phyloP scores from a whole-genome alignment of 2,113 vertebrate species.

The Apus apus region DNA sequence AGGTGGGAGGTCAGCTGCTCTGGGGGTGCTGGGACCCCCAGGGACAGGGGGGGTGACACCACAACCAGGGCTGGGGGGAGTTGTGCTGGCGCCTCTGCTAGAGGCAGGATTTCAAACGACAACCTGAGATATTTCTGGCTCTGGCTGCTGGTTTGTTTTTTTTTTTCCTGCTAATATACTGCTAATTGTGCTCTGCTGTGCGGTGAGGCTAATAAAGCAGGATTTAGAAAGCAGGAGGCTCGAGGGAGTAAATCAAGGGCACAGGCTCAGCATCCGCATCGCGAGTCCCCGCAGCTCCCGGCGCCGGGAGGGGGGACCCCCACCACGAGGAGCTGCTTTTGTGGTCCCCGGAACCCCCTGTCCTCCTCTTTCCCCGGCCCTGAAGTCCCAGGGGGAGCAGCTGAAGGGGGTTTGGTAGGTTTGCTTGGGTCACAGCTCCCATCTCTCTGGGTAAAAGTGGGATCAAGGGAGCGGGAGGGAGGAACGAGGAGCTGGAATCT shows the following conservation, averaged over 20 bases:
- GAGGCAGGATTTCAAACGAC: neutral
- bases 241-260: constrained; percentile 58
- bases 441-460: neutral
- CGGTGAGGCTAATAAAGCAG: constrained; percentile 36
- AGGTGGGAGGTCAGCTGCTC: neutral
- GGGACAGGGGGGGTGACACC: accelerated
- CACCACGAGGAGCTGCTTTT: accelerated
- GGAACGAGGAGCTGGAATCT: neutral
- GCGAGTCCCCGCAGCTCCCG: neutral
- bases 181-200: constrained; percentile 55
- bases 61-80: neutral
- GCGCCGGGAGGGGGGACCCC: accelerated
- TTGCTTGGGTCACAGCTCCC: neutral
- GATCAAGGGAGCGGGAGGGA: neutral
- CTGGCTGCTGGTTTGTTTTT: neutral
- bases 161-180: constrained; percentile 55
- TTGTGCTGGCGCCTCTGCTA: accelerated
- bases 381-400: neutral
- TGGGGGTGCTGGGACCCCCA: neutral
- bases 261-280: neutral
- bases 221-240: constrained; percentile 58
- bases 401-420: neutral
- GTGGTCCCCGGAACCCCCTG: neutral
- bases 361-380: neutral
- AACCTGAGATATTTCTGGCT: neutral